Base-by-base conservation (phyloP, 2,888 invertebrate species). In the Steromphala cineraria region DNA sequence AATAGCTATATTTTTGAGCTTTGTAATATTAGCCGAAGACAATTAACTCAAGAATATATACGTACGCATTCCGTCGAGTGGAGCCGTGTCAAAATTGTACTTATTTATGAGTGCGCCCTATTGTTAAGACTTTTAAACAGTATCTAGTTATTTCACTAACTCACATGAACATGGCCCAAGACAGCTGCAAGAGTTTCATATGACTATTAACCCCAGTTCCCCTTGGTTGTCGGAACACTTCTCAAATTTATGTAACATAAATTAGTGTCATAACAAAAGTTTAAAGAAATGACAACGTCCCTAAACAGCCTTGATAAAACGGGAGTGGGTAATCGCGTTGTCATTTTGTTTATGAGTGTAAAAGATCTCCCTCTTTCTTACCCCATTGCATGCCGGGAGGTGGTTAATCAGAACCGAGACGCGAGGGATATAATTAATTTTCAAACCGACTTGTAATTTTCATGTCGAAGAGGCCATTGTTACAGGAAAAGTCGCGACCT, bases 381-480 rank as follows among this genome's bases (percentile, higher is more conserved):
- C 24, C 19, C n/a, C 40, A 17, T 71, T 71, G 71, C 71, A 71
- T 71, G 71, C 71, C 71, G 71, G 36, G 36, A 31, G 31, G 40
- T 36, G 40, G 31, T 71, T 71, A 71, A 71, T 71, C 71, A 71
- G 36, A 3, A 24, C 10, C 19, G 4, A 28, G 19, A 19, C 71
- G 28, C 28, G 17, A 36, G 71, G 36, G 71, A 71, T 71, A 71
- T 71, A 71, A 71, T 71, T 71, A 71, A 71, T 71, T 71, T 71
- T 71, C 71, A 71, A 71, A 71, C 71, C 36, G 71, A 71, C 71
- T 71, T 71, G 71, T 71, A 71, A 71, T 71, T 71, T 71, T 71
- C 71, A 71, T 71, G 71, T 71, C 71, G 28, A 15, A 40, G 71
- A 36, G 19, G n/a, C 71, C 17, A 40, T 71, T 71, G 71, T 71